phyloP scores from a whole-genome alignment of 2,888 invertebrate genomes.

The Hypercompe scribonia region DNA sequence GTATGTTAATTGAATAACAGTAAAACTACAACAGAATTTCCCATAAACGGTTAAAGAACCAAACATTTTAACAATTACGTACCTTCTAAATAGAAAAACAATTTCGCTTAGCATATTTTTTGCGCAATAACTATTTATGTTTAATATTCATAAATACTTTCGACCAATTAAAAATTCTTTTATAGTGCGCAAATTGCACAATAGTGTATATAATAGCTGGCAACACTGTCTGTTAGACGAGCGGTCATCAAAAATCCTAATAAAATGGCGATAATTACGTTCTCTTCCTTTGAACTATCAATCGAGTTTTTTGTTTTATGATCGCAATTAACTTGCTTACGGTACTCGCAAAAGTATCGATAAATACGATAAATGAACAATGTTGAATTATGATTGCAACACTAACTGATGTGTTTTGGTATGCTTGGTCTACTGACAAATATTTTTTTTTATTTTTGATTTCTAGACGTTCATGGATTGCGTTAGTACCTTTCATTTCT shows the following conservation, averaged over 20 bases:
- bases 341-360: conserved; percentile 49
- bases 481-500: not conserved
- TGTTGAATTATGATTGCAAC: conserved; percentile 37
- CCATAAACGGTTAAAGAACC: not conserved
- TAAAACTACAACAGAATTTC: not conserved
- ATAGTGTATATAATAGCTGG: conserved; percentile 35
- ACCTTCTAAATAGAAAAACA: conserved; percentile 3
- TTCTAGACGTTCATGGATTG: not conserved
- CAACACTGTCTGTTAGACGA: conserved; percentile 29
- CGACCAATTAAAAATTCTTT: conserved; percentile 35
- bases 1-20: not conserved
- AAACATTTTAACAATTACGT: conserved; percentile 1
- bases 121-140: conserved; percentile 21
- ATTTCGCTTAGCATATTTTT: conserved; percentile 20
- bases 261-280: conserved; percentile 21
- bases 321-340: conserved; percentile 46
- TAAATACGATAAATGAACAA: conserved; percentile 44
- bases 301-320: conserved; percentile 45
- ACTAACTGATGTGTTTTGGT: conserved; percentile 15
- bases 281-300: conserved; percentile 24
- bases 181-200: conserved; percentile 48
- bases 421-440: conserved; percentile 10
- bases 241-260: conserved; percentile 25
- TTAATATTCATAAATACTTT: conserved; percentile 37
- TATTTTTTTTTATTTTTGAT: not conserved